Evolutionary conservation across 2,113 vertebrate genomes (phyloP).

Genomic region (rabbit (Oryctolagus cuniculus)): mOryCun1.1 NC_091432.1:120592001-120592500

Average conservation of each 20-base stretch:
- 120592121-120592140: not conserved
- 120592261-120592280: not conserved
- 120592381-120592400: not conserved
- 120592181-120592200: not conserved
- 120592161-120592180: not conserved
- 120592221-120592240: not conserved
- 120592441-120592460: no score
- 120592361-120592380: not conserved
- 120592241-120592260: not conserved
- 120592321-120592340: not conserved
- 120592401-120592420: not conserved
- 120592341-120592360: not conserved
- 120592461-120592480: no score
- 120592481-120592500: fast-evolving
- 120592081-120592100: not conserved
- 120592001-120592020: not conserved
- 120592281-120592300: not conserved
- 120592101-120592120: not conserved
- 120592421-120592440: not conserved
- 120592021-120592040: not conserved
- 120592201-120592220: not conserved
- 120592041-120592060: not conserved
- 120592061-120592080: not conserved
- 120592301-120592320: not conserved
- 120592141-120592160: not conserved